A percentile compares a stretch with the other conserved stretches of the same genome.
phyloP scores from a whole-genome alignment of 2,888 invertebrate genomes.

The Troides helena region DNA sequence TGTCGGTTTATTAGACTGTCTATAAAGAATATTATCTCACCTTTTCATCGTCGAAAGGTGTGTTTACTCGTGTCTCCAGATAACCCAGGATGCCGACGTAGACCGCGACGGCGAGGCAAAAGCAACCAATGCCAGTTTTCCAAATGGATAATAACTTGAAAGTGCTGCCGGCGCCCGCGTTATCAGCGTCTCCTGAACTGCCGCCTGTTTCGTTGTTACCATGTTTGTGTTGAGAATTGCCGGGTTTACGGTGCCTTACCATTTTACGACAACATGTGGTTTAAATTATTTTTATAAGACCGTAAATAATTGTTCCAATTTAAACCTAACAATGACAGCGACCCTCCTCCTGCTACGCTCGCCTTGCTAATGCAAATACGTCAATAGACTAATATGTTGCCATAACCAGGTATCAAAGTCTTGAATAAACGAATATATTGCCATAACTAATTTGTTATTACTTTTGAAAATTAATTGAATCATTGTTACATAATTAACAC shows the following conservation, averaged over 20 bases:
- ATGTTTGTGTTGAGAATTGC: constrained; percentile 45
- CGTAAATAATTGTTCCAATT: not conserved
- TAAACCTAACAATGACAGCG: not conserved
- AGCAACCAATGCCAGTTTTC: constrained; percentile 82
- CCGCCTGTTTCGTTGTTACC: constrained; percentile 55
- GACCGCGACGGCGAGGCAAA: constrained; percentile 84
- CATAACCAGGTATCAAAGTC: not conserved
- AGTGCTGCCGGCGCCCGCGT: constrained; percentile 39
- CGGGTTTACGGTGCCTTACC: constrained; percentile 61
- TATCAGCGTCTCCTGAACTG: constrained; percentile 54
- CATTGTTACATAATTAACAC: too few relatives aligned
- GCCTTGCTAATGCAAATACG: constrained; percentile 11
- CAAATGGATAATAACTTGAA: constrained; percentile 65
- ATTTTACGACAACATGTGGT: constrained; percentile 40
- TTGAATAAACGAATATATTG: too few relatives aligned
- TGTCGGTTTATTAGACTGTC: not conserved
- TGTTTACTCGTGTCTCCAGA: constrained; percentile 92
- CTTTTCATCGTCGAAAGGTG: constrained; percentile 89
- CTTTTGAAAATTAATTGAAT: too few relatives aligned
- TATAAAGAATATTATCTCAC: constrained; percentile 55
- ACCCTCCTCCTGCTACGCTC: constrained; percentile 6
- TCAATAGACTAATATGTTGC: constrained; percentile 16
- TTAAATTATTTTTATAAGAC: not conserved
- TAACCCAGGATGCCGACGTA: constrained; percentile 90
- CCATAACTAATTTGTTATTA: too few relatives aligned